phyloP scores from a whole-genome alignment of 2,888 invertebrate genomes.

The Spilarctia lutea region DNA sequence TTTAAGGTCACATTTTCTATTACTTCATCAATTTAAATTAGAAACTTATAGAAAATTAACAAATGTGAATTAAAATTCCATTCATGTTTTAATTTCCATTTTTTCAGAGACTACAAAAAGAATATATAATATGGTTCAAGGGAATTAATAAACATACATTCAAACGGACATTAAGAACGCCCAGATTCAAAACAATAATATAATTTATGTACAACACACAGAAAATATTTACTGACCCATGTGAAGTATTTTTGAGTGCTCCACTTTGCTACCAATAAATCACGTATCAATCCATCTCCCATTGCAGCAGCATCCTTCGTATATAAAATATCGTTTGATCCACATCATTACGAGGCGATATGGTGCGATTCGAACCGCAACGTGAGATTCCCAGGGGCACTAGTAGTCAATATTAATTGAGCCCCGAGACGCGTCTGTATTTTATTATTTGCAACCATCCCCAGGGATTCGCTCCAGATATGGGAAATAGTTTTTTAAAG shows the following conservation, averaged over 20 bases:
- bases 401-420: conserved; percentile 56
- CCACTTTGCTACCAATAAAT: background rate
- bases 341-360: conserved; percentile 22
- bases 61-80: too few relatives aligned
- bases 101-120: too few relatives aligned
- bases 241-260: too few relatives aligned
- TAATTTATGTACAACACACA: too few relatives aligned
- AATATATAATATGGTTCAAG: too few relatives aligned
- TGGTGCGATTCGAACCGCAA: conserved; percentile 23
- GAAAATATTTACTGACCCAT: too few relatives aligned
- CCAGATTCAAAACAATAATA: too few relatives aligned
- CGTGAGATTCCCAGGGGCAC: conserved; percentile 25
- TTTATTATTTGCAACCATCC: conserved; percentile 45
- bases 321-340: conserved; percentile 21
- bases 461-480: conserved; percentile 32
- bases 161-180: too few relatives aligned
- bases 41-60: background rate
- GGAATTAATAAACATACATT: too few relatives aligned
- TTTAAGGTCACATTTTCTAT: too few relatives aligned
- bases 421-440: conserved; percentile 45
- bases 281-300: background rate
- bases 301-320: background rate
- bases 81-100: too few relatives aligned
- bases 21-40: background rate
- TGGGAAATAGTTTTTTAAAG: conserved; percentile 37